Evolutionary conservation across 2,113 vertebrate species (phyloP).

Genomic region (Silurus glanis): DNA sequence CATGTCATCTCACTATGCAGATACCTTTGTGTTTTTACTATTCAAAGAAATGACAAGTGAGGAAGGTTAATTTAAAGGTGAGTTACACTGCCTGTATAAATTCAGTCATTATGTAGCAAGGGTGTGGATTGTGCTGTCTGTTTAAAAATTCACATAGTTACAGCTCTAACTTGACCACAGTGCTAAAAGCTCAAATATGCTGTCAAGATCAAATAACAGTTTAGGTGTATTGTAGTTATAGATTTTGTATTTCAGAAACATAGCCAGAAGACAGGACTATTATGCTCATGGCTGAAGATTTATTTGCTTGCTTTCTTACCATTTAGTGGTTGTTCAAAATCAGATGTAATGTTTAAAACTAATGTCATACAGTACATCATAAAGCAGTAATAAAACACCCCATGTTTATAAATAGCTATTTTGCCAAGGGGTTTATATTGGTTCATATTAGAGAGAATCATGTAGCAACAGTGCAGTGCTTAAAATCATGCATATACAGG

Average conservation of each 20-base stretch:
- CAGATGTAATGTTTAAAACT: background rate
- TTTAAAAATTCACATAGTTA: background rate
- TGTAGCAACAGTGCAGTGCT: background rate
- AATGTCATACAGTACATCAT: background rate
- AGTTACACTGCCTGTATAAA: background rate
- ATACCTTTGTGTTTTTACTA: background rate
- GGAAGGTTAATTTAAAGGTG: background rate
- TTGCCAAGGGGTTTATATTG: background rate
- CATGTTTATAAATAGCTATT: background rate
- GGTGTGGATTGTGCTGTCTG: background rate
- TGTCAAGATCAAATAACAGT: background rate
- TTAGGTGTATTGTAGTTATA: background rate
- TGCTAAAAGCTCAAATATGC: background rate
- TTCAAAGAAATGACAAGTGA: background rate
- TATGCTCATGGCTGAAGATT: background rate
- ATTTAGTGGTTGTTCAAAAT: background rate
- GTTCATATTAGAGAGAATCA: background rate
- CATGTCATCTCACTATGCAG: background rate
- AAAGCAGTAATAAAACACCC: background rate
- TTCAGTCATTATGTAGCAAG: background rate
- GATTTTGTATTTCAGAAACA: background rate
- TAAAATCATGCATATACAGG: background rate
- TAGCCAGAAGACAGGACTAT: background rate
- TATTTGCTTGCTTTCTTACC: background rate
- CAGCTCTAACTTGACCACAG: background rate